Evolutionary conservation across 2,797 vertebrate species (phyloP).

Genomic region (Halcyon badia): DNA sequence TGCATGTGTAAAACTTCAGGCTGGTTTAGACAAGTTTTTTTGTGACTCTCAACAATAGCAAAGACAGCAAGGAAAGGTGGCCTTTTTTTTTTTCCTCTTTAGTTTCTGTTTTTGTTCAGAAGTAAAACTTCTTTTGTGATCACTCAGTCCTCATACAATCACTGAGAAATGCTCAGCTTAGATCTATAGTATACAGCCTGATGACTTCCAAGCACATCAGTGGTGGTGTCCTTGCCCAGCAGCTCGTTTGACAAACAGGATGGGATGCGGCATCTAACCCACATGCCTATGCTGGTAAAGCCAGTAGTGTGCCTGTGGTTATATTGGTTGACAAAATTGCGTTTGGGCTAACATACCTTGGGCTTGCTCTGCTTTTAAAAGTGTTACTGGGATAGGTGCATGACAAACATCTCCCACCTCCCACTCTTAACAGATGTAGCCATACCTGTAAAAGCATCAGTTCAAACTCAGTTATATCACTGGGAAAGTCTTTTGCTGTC

Average conservation of each 20-base stretch:
- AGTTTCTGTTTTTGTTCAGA: neutral
- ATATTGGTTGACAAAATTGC: neutral
- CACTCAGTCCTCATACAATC: neutral
- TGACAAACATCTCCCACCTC: accelerated
- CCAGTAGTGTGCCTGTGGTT: neutral
- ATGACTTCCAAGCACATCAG: neutral
- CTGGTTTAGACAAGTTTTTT: neutral
- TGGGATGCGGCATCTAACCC: neutral
- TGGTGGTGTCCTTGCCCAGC: neutral
- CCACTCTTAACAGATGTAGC: neutral
- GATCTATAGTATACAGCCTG: neutral
- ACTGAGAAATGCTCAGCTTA: neutral
- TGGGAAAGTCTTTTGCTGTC: neutral
- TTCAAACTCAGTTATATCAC: neutral
- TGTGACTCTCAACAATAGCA: neutral
- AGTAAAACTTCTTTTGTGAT: neutral
- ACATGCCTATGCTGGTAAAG: neutral
- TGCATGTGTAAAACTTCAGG: neutral
- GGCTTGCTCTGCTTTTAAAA: neutral
- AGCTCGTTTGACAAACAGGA: slow-evolving; percentile 31
- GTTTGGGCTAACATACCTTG: neutral
- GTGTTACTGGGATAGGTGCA: neutral
- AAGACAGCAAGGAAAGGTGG: neutral
- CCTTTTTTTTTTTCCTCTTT: neutral
- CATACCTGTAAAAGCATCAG: neutral